These are phyloP conservation scores for Colletes latitarsis DNA, from an alignment of 1,140 invertebrate genomes.

Conservation along the genomic window DNA sequence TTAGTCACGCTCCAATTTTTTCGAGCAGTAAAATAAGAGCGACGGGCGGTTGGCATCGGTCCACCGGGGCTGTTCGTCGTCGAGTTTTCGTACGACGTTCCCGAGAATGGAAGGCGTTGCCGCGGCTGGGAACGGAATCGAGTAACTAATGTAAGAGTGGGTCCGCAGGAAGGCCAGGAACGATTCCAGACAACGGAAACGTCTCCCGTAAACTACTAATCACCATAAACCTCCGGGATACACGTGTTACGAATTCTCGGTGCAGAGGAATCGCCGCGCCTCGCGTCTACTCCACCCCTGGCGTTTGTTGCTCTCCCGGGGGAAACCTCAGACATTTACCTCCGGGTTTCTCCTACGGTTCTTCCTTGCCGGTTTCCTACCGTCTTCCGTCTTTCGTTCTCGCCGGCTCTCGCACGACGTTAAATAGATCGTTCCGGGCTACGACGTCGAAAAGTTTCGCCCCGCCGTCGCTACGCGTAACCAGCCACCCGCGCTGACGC, in stretches of 20 bases:
- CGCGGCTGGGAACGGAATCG: conserved; percentile 48
- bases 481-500: neutral
- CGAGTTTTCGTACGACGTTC: conserved; percentile 29
- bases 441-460: conserved; percentile 25
- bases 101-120: conserved; percentile 40
- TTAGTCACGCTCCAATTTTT: no score
- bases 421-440: conserved; percentile 22
- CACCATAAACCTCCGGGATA: conserved; percentile 78
- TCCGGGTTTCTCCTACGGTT: conserved; percentile 30
- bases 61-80: conserved; percentile 33
- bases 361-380: conserved; percentile 29
- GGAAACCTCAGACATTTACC: conserved; percentile 72
- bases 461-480: neutral
- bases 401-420: neutral
- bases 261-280: conserved; percentile 69
- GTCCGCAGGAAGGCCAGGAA: conserved; percentile 64
- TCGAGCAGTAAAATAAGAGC: neutral
- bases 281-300: conserved; percentile 55
- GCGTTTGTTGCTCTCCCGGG: conserved; percentile 67
- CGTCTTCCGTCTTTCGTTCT: conserved; percentile 32
- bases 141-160: conserved; percentile 70
- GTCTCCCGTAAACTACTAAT: conserved; percentile 79
- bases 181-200: conserved; percentile 74
- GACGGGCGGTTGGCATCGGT: conserved; percentile 13
- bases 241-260: conserved; percentile 79